These are phyloP conservation scores for Ypsolopha scabrella DNA, from an alignment of 2,888 invertebrate species.

Conservation along the genomic window DNA sequence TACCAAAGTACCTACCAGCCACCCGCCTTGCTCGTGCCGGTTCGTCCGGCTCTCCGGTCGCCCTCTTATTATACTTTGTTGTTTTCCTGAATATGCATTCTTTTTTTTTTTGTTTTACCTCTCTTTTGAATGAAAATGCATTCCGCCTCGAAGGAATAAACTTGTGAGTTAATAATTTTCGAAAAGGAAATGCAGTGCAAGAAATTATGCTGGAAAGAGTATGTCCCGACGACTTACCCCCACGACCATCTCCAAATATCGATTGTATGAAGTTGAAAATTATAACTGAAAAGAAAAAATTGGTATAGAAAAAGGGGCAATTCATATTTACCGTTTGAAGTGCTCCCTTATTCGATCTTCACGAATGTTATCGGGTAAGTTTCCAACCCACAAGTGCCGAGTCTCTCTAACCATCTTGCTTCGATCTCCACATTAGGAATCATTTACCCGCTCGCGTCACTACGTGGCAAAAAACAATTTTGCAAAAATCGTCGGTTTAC, in stretches of 20 bases:
- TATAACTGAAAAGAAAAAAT: no score
- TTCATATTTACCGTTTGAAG: slow-evolving; percentile 88
- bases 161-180: no score
- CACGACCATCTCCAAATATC: no score
- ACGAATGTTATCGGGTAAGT: slow-evolving; percentile 99
- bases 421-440: slow-evolving; percentile 93
- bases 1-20: background rate
- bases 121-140: no score
- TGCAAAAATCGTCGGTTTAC: slow-evolving; percentile 63
- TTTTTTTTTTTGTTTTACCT: no score
- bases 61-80: slow-evolving; percentile 1
- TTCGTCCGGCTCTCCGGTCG: slow-evolving; percentile 8
- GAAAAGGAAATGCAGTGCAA: no score
- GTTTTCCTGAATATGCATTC: background rate
- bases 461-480: slow-evolving; percentile 72
- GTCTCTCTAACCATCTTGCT: slow-evolving; percentile 99
- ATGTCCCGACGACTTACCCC: no score
- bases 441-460: slow-evolving; percentile 74
- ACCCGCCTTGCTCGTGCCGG: slow-evolving; percentile 13
- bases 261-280: no score
- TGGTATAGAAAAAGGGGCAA: no score
- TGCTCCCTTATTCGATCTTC: slow-evolving; percentile 97
- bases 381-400: slow-evolving; percentile 99
- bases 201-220: no score
- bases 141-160: no score